A percentile compares a stretch with the other conserved stretches of the same genome.
Conservation (phyloP, 2,113 vertebrate species). For the Zosterops lateralis region DNA sequence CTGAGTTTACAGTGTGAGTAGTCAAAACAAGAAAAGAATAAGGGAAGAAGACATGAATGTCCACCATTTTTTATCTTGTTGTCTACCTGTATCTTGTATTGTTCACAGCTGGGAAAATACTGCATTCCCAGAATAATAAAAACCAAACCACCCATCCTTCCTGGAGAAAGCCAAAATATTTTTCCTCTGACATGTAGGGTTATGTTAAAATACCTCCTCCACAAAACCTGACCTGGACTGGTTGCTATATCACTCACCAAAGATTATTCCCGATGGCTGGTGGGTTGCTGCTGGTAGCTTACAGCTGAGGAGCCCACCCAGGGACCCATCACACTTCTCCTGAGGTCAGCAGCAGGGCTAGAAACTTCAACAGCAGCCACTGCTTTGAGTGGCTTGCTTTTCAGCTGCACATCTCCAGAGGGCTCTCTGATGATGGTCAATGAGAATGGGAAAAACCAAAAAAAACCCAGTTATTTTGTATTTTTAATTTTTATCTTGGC, state of each 20-base stretch:
- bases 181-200: background rate
- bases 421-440: background rate
- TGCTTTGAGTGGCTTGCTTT: background rate
- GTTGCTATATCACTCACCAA: background rate
- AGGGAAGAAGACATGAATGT: background rate
- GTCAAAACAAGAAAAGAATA: background rate
- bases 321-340: background rate
- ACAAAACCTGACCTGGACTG: background rate
- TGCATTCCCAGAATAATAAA: background rate
- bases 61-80: background rate
- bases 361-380: background rate
- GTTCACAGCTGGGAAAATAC: background rate
- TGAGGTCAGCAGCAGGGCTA: background rate
- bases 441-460: background rate
- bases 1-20: background rate
- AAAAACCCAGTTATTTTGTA: background rate
- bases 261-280: background rate
- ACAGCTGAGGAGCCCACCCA: background rate
- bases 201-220: background rate
- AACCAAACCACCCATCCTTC: background rate
- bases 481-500: background rate
- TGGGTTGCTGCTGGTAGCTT: background rate
- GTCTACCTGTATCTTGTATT: background rate
- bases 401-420: background rate
- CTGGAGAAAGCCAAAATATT: background rate